Conservation (phyloP, 1,140 invertebrate species). For the Nylanderia fulva region DNA sequence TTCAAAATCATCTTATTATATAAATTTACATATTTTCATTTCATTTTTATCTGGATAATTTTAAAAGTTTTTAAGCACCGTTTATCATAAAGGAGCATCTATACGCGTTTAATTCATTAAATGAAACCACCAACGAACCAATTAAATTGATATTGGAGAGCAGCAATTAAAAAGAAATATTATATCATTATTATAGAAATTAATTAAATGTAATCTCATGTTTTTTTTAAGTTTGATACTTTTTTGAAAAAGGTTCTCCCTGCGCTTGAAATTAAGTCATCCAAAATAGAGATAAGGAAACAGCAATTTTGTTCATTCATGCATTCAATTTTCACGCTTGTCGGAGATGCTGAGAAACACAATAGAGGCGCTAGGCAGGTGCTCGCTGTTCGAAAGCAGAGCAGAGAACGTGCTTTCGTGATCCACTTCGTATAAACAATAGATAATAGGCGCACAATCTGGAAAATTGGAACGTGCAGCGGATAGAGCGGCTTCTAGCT, state of each 20-base stretch:
- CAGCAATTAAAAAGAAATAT: not conserved
- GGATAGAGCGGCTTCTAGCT: conserved; percentile 24
- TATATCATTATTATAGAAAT: not conserved
- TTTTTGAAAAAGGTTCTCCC: not conserved
- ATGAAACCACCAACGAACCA: not conserved
- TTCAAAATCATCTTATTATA: too few species aligned
- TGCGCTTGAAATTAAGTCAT: not conserved
- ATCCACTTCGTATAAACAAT: conserved; percentile 49
- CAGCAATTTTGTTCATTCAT: conserved; percentile 48
- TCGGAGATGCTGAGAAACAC: conserved; percentile 27
- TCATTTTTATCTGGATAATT: too few species aligned
- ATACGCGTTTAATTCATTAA: not conserved
- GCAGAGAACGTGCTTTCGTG: conserved; percentile 46
- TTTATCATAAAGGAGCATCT: not conserved
- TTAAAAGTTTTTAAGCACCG: too few species aligned
- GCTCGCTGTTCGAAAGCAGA: conserved; percentile 28
- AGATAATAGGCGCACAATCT: conserved; percentile 39
- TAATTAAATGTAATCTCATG: not conserved
- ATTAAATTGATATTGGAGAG: not conserved
- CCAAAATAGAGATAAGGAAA: conserved; percentile 7
- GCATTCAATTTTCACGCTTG: conserved; percentile 47
- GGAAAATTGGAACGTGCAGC: conserved; percentile 47
- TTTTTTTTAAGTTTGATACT: not conserved
- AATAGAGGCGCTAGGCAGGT: not conserved
- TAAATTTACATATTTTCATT: too few species aligned